These are phyloP conservation scores for Catajapyx aquilonaris DNA, from an alignment of 1,140 invertebrate genomes.

Conservation along the genomic window DNA sequence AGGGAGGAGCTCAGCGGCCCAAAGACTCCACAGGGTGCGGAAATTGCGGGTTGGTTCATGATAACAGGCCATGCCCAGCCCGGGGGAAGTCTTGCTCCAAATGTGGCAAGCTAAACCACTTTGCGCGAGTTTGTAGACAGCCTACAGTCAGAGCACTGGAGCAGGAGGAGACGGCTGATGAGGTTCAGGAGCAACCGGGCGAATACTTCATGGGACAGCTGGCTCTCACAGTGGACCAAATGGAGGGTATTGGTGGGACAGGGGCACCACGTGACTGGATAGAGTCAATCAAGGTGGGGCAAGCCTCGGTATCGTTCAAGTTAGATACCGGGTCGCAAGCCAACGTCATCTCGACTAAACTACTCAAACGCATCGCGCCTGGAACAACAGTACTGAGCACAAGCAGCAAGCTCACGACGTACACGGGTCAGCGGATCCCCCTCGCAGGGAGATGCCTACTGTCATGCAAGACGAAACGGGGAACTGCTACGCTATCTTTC, in stretches of 20 bases:
- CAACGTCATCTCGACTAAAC: neutral
- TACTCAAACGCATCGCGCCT: neutral
- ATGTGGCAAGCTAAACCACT: neutral
- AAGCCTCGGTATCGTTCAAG: neutral
- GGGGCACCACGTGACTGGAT: neutral
- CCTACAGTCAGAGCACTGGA: neutral
- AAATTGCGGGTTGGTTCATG: neutral
- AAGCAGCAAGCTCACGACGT: neutral
- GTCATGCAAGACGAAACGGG: neutral
- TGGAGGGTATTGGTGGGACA: too few species aligned
- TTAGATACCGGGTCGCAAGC: neutral
- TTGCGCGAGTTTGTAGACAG: neutral
- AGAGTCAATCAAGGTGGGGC: neutral
- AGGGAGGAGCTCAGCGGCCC: neutral
- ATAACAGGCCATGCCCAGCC: neutral
- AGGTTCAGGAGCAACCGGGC: neutral
- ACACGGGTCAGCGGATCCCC: neutral
- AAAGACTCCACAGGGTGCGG: neutral
- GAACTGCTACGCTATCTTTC: neutral
- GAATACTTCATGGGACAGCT: neutral
- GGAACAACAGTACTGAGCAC: neutral
- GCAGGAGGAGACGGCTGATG: neutral
- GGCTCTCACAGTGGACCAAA: too few species aligned
- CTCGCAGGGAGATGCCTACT: neutral
- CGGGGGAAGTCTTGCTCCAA: neutral